These are phyloP conservation scores for Nysson spinosus DNA, from an alignment of 2,888 invertebrate genomes.

Conservation along the genomic window DNA sequence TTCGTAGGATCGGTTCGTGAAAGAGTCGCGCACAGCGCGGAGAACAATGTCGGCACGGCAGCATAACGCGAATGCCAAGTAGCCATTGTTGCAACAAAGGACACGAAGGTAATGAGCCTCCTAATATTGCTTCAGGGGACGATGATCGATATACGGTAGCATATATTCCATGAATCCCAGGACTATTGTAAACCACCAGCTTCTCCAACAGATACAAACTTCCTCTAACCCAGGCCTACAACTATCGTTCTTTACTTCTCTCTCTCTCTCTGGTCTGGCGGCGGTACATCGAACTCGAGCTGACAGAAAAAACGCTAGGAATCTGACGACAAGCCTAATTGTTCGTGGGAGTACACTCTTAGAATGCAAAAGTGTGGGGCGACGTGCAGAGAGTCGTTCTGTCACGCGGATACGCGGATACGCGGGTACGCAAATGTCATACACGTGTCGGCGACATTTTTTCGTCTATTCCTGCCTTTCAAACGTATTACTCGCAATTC, in stretches of 20 bases:
- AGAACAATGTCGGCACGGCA: slow-evolving; percentile 51
- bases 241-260: background rate
- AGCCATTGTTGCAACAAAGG: slow-evolving; percentile 51
- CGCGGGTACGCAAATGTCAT: slow-evolving; percentile 51
- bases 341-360: slow-evolving; percentile 46
- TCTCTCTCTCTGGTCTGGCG: slow-evolving; percentile 30
- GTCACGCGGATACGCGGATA: slow-evolving; percentile 44
- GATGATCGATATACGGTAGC: slow-evolving; percentile 49
- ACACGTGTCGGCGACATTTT: slow-evolving; percentile 51
- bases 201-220: background rate
- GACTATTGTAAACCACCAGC: background rate
- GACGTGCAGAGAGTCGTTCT: slow-evolving; percentile 25
- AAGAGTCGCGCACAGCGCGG: slow-evolving; percentile 37
- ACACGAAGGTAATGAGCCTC: slow-evolving; percentile 48
- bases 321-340: slow-evolving; percentile 55
- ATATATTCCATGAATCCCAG: background rate
- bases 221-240: slow-evolving; percentile 7
- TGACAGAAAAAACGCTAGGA: slow-evolving; percentile 44
- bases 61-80: slow-evolving; percentile 56
- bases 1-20: no score
- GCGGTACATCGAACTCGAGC: slow-evolving; percentile 28
- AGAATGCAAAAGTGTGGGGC: slow-evolving; percentile 65
- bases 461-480: no score
- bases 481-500: no score
- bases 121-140: slow-evolving; percentile 42